Base-by-base conservation (phyloP, 1,140 invertebrate species). In the Sycobia sp. region DNA sequence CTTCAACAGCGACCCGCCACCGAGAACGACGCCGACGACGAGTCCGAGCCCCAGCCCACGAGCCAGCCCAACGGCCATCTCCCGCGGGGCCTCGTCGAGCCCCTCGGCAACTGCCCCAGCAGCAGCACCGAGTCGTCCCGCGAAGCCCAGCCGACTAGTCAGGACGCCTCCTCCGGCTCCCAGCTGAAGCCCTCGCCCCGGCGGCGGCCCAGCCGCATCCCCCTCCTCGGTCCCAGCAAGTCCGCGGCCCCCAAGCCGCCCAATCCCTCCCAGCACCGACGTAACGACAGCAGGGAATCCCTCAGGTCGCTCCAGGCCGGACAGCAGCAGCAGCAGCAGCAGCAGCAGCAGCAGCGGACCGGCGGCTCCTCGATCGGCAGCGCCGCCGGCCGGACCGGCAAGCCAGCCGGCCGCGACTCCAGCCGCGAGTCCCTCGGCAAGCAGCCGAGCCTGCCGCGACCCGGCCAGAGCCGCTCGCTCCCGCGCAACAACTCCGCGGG, bases 201-300 rank as follows among this genome's bases (percentile, higher is more conserved):
- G 56, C 72, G 84, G 54, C 84, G 86, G 64, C 88, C 89, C 43
- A 89, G 88, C 78, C 89, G 89, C 72, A 91, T 91, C 58, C 89
- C 90, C 22, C 78, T 90, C 59, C 85, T 82, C 41, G 86, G 86
- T 20, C 81, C 82, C 66, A 83, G 82, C 53, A 83, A 80, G 36
- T 73, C 80, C 34, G 69, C 78, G 4, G 80, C 83, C 14, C 83
- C 83, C n/a, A 88, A 87, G 71, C 85, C 86, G n/a, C 84, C 86
- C 2, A 10, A 10, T 23, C 39, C 81, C 23, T 69, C 76, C 3
- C 68, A 76, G 56, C 81, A 83, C 64, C 71, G 80, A 47, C 80
- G 82, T 36, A 84, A 84, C 71, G 78, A 85, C 56, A 85, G 84
- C 69, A 80, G 82, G 50, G 87, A 89, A 62, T 87, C 87, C 53